Evolutionary conservation across 2,888 invertebrate genomes (phyloP).

Genomic region (Agonopterix heracliana): DNA sequence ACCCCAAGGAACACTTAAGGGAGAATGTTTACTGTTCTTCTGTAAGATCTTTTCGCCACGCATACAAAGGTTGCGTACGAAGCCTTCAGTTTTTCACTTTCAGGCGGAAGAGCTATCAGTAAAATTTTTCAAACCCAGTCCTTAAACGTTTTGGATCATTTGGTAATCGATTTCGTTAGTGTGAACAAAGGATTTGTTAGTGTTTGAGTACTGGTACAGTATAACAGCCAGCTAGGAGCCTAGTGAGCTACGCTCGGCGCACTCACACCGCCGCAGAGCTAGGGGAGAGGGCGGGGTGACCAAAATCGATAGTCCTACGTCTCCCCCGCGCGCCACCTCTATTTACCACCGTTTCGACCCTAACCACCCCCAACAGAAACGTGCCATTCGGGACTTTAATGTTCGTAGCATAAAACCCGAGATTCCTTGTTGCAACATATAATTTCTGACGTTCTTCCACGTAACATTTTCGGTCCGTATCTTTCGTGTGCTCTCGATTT

Average conservation of each 20-base stretch:
- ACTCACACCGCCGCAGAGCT: slow-evolving; percentile 69
- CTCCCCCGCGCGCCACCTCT: slow-evolving; percentile 52
- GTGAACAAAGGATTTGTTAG: slow-evolving; percentile 58
- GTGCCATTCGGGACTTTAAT: slow-evolving; percentile 64
- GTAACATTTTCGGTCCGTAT: background rate
- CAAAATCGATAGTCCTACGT: slow-evolving; percentile 74
- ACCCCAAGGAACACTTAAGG: slow-evolving; percentile 19
- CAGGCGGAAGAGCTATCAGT: too few relatives aligned
- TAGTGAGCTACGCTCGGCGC: slow-evolving; percentile 51
- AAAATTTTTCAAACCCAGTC: too few relatives aligned
- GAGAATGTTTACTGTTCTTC: slow-evolving; percentile 14
- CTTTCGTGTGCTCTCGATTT: slow-evolving; percentile 1
- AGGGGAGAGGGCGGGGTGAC: slow-evolving; percentile 67
- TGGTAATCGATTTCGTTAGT: slow-evolving; percentile 26
- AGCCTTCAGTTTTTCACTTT: too few relatives aligned
- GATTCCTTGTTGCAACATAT: slow-evolving; percentile 22
- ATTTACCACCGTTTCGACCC: slow-evolving; percentile 54
- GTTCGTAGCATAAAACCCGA: slow-evolving; percentile 52
- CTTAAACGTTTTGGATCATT: slow-evolving; percentile 13
- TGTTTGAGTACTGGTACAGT: slow-evolving; percentile 44
- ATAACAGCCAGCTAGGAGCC: slow-evolving; percentile 28
- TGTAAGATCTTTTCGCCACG: slow-evolving; percentile 12
- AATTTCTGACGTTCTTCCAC: slow-evolving; percentile 1
- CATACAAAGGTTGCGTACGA: slow-evolving; percentile 3
- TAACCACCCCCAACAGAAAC: slow-evolving; percentile 68